These are phyloP conservation scores for Sitta europaea DNA, from an alignment of 2,113 vertebrate genomes.

Conservation along the genomic window DNA sequence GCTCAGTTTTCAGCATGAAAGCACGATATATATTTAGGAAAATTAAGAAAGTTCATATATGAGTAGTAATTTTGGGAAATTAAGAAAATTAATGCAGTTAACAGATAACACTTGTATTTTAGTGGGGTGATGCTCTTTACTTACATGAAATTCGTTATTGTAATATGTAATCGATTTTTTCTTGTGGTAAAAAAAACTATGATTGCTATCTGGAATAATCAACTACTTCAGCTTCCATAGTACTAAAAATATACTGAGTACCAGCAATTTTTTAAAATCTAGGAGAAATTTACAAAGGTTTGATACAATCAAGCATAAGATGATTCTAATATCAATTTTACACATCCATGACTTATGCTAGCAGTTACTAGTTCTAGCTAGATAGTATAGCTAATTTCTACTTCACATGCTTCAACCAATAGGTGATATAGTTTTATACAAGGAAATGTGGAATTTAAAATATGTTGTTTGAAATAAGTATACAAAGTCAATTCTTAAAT, in stretches of 20 bases:
- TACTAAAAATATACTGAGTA: not conserved
- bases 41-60: not conserved
- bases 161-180: not conserved
- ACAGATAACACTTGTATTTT: not conserved
- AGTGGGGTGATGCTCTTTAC: not conserved
- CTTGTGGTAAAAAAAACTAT: not conserved
- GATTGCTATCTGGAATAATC: not conserved
- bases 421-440: not conserved
- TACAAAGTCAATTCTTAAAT: not conserved
- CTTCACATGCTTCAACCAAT: rapidly evolving
- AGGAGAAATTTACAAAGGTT: not conserved
- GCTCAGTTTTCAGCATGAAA: not conserved
- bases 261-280: not conserved
- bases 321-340: not conserved
- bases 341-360: not conserved
- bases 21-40: not conserved
- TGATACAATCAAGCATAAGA: not conserved
- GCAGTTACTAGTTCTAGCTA: not conserved
- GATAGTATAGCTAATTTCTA: not conserved
- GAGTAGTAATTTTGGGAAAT: not conserved
- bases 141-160: not conserved
- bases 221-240: not conserved
- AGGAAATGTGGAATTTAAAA: not conserved
- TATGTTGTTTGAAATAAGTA: not conserved
- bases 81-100: not conserved